A percentile compares a stretch with the other conserved stretches of the same genome.
Evolutionary conservation across 2,888 invertebrate species (phyloP).

Genomic region (Hirtodrosophila confusa): DNA sequence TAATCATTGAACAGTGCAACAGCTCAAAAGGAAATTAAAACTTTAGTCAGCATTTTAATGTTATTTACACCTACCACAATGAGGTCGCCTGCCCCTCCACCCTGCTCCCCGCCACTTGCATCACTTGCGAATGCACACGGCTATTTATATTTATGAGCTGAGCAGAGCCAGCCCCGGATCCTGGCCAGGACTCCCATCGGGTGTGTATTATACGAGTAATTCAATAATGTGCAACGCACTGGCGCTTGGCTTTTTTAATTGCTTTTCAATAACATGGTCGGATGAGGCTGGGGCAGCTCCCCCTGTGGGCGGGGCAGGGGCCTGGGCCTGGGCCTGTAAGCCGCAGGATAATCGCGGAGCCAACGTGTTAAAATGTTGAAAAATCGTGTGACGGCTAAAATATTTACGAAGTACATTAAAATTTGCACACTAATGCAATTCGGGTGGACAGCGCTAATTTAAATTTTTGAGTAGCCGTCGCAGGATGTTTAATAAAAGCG

Average conservation of each 20-base stretch:
- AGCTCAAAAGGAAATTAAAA: background rate
- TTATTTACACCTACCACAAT: conserved; percentile 31
- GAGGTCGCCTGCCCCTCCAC: background rate
- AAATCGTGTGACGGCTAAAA: conserved; percentile 57
- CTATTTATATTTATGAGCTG: conserved; percentile 74
- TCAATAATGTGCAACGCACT: conserved; percentile 70
- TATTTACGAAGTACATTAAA: conserved; percentile 70
- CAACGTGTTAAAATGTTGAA: conserved; percentile 66
- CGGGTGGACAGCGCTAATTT: conserved; percentile 65
- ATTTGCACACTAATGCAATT: conserved; percentile 69
- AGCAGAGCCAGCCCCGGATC: background rate
- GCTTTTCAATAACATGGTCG: conserved; percentile 81
- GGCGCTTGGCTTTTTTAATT: conserved; percentile 79
- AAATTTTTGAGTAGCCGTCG: conserved; percentile 71
- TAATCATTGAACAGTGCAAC: no score
- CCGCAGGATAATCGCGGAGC: conserved; percentile 62
- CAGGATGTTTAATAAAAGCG: conserved; percentile 46
- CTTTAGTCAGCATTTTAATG: conserved; percentile 15
- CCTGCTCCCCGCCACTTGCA: conserved; percentile 6
- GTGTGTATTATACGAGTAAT: conserved; percentile 59
- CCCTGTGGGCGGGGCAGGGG: background rate
- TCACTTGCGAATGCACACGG: conserved; percentile 48
- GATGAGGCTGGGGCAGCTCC: background rate
- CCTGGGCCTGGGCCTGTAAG: conserved; percentile 51
- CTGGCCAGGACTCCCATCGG: background rate